phyloP scores from a whole-genome alignment of 2,113 vertebrate species.

The Orthochromis indermauri region DNA sequence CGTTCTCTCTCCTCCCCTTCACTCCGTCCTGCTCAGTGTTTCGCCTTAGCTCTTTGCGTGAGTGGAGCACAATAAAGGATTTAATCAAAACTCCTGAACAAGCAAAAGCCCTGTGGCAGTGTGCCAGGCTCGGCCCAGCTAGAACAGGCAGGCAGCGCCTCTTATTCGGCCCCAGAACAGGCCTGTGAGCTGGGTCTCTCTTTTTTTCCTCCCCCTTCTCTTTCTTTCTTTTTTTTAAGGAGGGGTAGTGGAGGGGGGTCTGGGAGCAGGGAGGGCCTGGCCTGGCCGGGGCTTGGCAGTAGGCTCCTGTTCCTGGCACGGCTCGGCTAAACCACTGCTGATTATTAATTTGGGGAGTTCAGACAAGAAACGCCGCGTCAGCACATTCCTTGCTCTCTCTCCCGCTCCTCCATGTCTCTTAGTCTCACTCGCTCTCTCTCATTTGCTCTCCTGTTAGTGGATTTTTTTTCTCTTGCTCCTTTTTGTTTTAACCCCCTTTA shows the following conservation, averaged over 20 bases:
- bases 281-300: constrained; percentile 57
- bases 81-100: constrained; percentile 76
- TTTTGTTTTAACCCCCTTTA: not conserved
- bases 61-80: constrained; percentile 74
- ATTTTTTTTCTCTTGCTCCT: not conserved
- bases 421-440: not conserved
- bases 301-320: constrained; percentile 61
- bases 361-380: constrained; percentile 67
- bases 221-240: not conserved
- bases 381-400: constrained; percentile 61
- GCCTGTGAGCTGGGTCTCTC: not conserved
- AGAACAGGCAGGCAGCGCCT: constrained; percentile 22
- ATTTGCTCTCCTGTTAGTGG: not conserved
- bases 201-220: not conserved
- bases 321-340: constrained; percentile 62
- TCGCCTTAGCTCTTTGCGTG: constrained; percentile 67
- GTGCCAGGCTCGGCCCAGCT: constrained; percentile 41
- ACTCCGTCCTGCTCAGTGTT: constrained; percentile 29
- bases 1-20: constrained; percentile 27
- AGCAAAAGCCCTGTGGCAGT: constrained; percentile 66
- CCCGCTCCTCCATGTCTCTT: constrained; percentile 5
- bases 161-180: constrained; percentile 48
- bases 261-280: constrained; percentile 28
- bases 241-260: not conserved
- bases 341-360: constrained; percentile 75